Base-by-base conservation (phyloP, 2,888 invertebrate genomes). In the Scelioninae gen. 2 region DNA sequence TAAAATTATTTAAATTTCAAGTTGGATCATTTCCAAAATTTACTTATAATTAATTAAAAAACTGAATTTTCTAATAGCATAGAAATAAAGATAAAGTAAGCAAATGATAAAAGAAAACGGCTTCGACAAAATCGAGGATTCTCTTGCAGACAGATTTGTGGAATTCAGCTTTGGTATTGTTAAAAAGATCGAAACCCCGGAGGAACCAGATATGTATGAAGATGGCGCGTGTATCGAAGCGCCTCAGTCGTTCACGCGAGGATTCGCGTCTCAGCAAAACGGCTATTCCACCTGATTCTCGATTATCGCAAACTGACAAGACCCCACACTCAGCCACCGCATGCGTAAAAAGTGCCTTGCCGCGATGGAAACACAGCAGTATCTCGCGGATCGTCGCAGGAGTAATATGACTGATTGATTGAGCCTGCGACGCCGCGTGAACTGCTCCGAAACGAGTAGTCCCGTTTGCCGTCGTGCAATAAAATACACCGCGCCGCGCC, bases 351-450 rank as follows among this genome's bases (percentile, higher is more conserved):
- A 61, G 53, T 39, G 53, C 22, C 18, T 18, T 16, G 37, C 16
- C 48, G 46, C 33, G 22, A 31, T 15, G 35, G 13, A 10, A n/a
- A n/a, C n/a, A n/a, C n/a, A n/a, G n/a, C n/a, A n/a, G n/a, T n/a
- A n/a, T n/a, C n/a, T n/a, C 35, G 45, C 57, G 61, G 43, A 55
- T 43, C 67, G 67, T 68, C 63, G 67, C 57, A 48, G 67, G 43
- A 35, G 15, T 41, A 61, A 19, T 31, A 63, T 67, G 57, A 48
- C 10, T 6, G 61, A 67, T 35, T 61, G 50, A 57, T 33, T 18
- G 18, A 16, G 18, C 35, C 22, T 35, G 55, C 45, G 55, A 22
- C 67, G 50, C 41, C 50, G 55, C 48, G 48, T 37, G 15, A 48
- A 39, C 25, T 25, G 33, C 43, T 37, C 25, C 37, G n/a, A 55